phyloP scores from a whole-genome alignment of 2,888 invertebrate species.

The Eupithecia insigniata region DNA sequence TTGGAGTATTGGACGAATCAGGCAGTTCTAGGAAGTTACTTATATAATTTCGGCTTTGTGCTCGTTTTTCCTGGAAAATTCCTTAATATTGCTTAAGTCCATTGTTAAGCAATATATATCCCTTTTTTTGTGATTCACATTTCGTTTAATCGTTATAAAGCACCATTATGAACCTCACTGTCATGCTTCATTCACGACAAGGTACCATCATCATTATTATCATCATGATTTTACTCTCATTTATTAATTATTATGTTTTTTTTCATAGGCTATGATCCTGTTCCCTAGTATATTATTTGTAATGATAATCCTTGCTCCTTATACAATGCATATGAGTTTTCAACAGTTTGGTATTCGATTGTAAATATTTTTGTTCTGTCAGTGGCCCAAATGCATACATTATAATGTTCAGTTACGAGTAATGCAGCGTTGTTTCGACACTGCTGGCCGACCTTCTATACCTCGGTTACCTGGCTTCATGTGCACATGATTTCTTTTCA shows the following conservation, averaged over 20 bases:
- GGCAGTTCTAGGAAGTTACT: not conserved
- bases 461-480: slow-evolving; percentile 56
- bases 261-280: not conserved
- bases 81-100: too few species aligned
- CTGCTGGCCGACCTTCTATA: slow-evolving; percentile 66
- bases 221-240: too few species aligned
- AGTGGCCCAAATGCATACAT: slow-evolving; percentile 74
- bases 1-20: not conserved
- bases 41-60: not conserved
- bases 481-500: slow-evolving; percentile 55
- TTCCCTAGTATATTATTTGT: slow-evolving; percentile 1
- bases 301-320: slow-evolving; percentile 15
- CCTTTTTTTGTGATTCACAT: not conserved
- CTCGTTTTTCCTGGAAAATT: not conserved
- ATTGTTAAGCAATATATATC: too few species aligned
- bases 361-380: slow-evolving; percentile 57
- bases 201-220: too few species aligned
- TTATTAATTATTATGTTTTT: not conserved
- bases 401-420: slow-evolving; percentile 59
- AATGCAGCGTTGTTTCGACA: slow-evolving; percentile 71
- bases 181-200: not conserved
- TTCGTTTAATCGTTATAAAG: not conserved
- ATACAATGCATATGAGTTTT: slow-evolving; percentile 27
- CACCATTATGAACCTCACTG: too few species aligned
- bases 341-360: slow-evolving; percentile 36